Evolutionary conservation across 2,888 invertebrate species (phyloP), one percentile per base, ranked within the genome.

Genomic region (Drosophila crucigera): DNA sequence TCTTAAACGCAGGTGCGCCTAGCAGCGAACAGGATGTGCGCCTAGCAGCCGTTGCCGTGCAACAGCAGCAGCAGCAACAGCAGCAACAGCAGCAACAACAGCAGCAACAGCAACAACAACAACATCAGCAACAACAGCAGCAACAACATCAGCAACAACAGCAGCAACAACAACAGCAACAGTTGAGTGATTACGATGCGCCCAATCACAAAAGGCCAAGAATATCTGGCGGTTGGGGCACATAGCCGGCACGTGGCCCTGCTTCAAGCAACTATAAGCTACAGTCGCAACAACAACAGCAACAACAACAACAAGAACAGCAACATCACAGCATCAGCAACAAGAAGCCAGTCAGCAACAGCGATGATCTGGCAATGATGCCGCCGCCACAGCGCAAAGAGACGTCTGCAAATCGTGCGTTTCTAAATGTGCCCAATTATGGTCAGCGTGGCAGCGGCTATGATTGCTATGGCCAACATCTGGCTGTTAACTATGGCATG

Each of bases 171-270:
- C 91, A 91, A 5, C 89, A 89, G 35, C 91, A 91, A 47, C 92
- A 91, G 31, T 82, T 94, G 79, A 94, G 94, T 79, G 95, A 96
- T 83, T 96, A 96, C 86, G 96, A 96, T 92, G 94, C 93, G 54
- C 92, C 93, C 56, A 93, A 92, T 84, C 92, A 96, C 94, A 98
- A 98, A 94, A 95, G 98, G 93, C 96, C 97, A 91, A 96, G 98
- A 94, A 96, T 98, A 92, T 95, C 95, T 66, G 98, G 98, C 93
- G 96, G 97, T 76, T 98, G 98, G 98, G 96, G 97, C 94, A 97
- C 97, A 96, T 97, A 97, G 97, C 95, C 93, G 86, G 86, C 90
- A 84, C 90, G 91, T 88, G 90, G 74, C 63, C 61, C 67, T 71
- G 74, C 76, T 66, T 43, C 53, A 66, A 73, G 60, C 68, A 70